These are phyloP conservation scores for Phalera bucephala DNA, from an alignment of 2,888 invertebrate species.

Conservation along the genomic window DNA sequence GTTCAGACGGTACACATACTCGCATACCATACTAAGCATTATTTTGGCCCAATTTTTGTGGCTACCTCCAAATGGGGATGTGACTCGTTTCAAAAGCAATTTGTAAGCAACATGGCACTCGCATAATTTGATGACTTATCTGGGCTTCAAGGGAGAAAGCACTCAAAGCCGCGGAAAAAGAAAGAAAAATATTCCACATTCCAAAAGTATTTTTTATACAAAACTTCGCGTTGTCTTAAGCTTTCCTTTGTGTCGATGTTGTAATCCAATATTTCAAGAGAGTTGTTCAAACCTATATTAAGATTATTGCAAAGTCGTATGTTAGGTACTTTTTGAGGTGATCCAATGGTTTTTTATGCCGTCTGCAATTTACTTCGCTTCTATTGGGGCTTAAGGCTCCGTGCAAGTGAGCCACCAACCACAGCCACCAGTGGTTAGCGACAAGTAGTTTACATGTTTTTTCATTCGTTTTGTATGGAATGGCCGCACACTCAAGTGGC, in stretches of 20 bases:
- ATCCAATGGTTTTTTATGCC: slow-evolving; percentile 25
- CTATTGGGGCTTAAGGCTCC: too few relatives aligned
- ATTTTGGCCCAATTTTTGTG: slow-evolving; percentile 55
- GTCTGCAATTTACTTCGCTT: too few relatives aligned
- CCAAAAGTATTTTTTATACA: slow-evolving; percentile 31
- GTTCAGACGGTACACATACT: too few relatives aligned
- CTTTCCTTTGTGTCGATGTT: slow-evolving; percentile 13
- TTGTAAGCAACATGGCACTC: too few relatives aligned
- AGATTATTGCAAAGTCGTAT: slow-evolving; percentile 20
- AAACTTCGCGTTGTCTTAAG: too few relatives aligned
- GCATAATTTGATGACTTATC: slow-evolving; percentile 66
- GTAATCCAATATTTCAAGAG: slow-evolving; percentile 18
- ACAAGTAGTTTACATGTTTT: too few relatives aligned
- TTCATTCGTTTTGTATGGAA: too few relatives aligned
- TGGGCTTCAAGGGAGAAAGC: slow-evolving; percentile 46
- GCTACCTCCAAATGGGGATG: slow-evolving; percentile 48
- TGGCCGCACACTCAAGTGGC: too few relatives aligned
- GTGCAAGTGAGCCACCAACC: too few relatives aligned
- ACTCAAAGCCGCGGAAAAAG: slow-evolving; percentile 47
- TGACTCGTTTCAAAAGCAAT: slow-evolving; percentile 60
- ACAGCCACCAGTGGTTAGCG: too few relatives aligned
- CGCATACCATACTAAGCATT: slow-evolving; percentile 31
- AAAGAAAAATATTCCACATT: slow-evolving; percentile 33
- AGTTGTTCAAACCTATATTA: slow-evolving; percentile 19
- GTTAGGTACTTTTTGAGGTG: slow-evolving; percentile 26